phyloP scores from a whole-genome alignment of 2,113 vertebrate genomes.

The Eulacestoma nigropectus region DNA sequence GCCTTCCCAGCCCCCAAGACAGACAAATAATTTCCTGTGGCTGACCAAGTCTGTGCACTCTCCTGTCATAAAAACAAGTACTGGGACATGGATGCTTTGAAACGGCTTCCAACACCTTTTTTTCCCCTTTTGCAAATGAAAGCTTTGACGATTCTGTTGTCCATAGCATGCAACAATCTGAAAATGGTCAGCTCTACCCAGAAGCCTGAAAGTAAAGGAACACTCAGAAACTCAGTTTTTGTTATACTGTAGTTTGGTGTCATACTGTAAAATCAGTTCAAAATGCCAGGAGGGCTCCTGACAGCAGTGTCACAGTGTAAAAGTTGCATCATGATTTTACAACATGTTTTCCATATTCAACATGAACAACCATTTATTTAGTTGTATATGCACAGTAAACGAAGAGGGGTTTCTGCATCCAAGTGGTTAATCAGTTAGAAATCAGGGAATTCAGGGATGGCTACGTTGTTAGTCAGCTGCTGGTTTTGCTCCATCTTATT shows the following conservation, averaged over 20 bases:
- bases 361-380: background rate
- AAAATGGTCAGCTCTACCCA: background rate
- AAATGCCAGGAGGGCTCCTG: background rate
- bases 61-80: constrained; percentile 25
- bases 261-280: background rate
- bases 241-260: background rate
- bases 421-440: background rate
- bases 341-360: background rate
- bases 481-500: background rate
- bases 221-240: background rate
- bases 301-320: background rate
- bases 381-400: background rate
- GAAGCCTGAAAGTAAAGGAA: background rate
- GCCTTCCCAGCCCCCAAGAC: background rate
- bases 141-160: background rate
- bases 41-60: background rate
- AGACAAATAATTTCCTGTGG: constrained; percentile 24
- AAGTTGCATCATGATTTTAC: background rate
- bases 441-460: background rate
- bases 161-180: background rate
- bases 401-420: background rate
- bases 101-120: background rate
- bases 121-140: background rate
- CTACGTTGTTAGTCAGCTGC: background rate
- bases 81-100: background rate